Conservation (phyloP, 2,888 invertebrate genomes). For the Cheilosia pagana region DNA sequence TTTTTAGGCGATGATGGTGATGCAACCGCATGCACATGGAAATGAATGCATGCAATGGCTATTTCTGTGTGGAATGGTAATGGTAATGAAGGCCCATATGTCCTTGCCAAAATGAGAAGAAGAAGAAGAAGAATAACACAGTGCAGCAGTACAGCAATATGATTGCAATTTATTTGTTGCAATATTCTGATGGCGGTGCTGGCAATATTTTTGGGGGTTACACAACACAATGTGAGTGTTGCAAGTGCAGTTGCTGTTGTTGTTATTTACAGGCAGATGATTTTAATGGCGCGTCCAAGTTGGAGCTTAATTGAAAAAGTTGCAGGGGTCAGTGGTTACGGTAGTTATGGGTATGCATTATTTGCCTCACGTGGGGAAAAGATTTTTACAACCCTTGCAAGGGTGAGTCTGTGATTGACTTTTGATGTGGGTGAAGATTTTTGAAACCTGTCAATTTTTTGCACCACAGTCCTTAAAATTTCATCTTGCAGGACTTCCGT, state of each 20-base stretch:
- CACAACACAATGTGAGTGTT: constrained; percentile 58
- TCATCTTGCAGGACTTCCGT: no score
- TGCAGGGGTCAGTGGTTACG: constrained; percentile 46
- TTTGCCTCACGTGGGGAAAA: constrained; percentile 5
- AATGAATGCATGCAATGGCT: constrained; percentile 66
- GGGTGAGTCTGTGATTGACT: no score
- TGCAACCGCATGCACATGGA: constrained; percentile 73
- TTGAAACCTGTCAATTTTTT: no score
- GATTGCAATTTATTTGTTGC: constrained; percentile 75
- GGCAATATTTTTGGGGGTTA: constrained; percentile 63
- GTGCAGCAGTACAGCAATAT: constrained; percentile 43
- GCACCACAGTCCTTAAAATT: no score
- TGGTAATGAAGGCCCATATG: constrained; percentile 71
- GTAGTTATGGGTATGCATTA: constrained; percentile 27
- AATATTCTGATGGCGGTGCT: constrained; percentile 65
- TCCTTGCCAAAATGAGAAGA: constrained; percentile 68
- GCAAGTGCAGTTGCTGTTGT: constrained; percentile 45
- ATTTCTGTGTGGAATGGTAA: constrained; percentile 62
- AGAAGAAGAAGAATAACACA: constrained; percentile 54
- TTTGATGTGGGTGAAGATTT: no score
- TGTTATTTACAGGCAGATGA: not conserved
- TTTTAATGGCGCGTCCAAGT: constrained; percentile 38
- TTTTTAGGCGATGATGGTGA: constrained; percentile 71
- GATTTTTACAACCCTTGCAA: no score
- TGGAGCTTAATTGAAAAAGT: constrained; percentile 71